Conservation (phyloP, 2,113 vertebrate species). For the Cercopithecus mona region DNA sequence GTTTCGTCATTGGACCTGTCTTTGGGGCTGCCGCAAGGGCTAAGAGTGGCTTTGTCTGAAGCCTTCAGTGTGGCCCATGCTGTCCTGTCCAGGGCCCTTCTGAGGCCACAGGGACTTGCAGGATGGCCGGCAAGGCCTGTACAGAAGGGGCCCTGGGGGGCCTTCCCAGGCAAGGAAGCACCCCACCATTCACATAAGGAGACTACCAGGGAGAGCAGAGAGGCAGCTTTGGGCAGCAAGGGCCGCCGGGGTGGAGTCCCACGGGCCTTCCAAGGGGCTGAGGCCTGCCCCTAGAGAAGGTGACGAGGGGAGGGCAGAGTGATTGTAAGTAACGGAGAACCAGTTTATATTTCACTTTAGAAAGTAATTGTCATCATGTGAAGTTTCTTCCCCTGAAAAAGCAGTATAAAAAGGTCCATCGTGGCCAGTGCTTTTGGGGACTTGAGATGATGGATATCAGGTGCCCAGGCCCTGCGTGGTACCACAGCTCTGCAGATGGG, state of each 20-base stretch:
- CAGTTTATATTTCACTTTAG: background rate
- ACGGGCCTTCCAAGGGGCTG: background rate
- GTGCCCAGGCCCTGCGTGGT: background rate
- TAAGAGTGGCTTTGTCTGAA: background rate
- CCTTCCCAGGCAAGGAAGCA: background rate
- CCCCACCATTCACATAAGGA: background rate
- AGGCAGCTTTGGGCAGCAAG: fast-evolving
- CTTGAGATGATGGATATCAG: background rate
- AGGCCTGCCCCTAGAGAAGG: background rate
- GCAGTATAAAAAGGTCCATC: background rate
- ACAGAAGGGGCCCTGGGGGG: background rate
- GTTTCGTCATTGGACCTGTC: background rate
- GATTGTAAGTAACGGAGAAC: background rate
- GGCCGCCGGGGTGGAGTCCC: background rate
- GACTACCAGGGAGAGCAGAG: background rate
- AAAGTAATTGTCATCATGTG: background rate
- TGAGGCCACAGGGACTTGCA: background rate
- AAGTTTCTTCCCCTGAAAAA: background rate
- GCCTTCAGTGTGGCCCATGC: background rate
- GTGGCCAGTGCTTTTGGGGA: background rate
- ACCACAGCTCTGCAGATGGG: background rate
- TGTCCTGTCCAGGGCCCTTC: background rate
- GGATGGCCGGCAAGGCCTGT: background rate
- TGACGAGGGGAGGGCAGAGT: background rate
- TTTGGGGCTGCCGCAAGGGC: background rate